Base-by-base conservation (phyloP, 2,888 invertebrate species). In the Neoitamus cyanurus region DNA sequence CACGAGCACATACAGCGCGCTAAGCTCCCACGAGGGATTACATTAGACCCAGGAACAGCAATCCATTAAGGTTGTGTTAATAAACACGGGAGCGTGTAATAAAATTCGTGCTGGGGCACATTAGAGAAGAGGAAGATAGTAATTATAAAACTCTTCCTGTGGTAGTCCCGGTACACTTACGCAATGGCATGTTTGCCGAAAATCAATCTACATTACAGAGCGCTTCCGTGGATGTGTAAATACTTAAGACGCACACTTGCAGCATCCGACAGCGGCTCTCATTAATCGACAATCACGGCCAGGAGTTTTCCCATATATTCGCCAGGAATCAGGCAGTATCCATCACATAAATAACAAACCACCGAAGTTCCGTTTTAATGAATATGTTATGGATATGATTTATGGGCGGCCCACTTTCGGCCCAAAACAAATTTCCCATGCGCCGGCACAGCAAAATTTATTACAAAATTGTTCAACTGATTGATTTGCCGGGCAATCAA, bases 311-410 rank as follows among this genome's bases (percentile, higher is more conserved):
- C 58, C 2, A 58, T 58, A 58, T 58, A 25, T 58, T 58, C 58
- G 25, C 58, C 58, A 58, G 58, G 46, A 42, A 42, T 77, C 77
- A 37, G 25, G 75, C 75, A 77, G 42, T n/a, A 77, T 77, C 77
- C 77, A 77, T 77, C 77, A 77, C 25, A 37, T 25, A 28, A 77
- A 42, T 42, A 37, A 46, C 28, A 20, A 42, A 30, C 77, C 77
- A 28, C 77, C 36, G 42, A 42, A 28, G 46, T 46, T 46, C 46
- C 36, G 75, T 46, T 77, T 42, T 77, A 77, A 77, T 77, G 77
- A 77, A 77, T 77, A 77, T 77, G 77, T 77, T 77, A 77, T 77
- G 28, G 77, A 42, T 77, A 77, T 77, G 77, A 77, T 77, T 77
- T 77, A 77, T 77, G 77, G 28, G 13, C 20, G 77, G 42, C 77